A percentile compares a stretch with the other conserved stretches of the same genome.
These are phyloP conservation scores for Corythornis cristatus DNA, from an alignment of 2,113 vertebrate species.

Conservation along the genomic window DNA sequence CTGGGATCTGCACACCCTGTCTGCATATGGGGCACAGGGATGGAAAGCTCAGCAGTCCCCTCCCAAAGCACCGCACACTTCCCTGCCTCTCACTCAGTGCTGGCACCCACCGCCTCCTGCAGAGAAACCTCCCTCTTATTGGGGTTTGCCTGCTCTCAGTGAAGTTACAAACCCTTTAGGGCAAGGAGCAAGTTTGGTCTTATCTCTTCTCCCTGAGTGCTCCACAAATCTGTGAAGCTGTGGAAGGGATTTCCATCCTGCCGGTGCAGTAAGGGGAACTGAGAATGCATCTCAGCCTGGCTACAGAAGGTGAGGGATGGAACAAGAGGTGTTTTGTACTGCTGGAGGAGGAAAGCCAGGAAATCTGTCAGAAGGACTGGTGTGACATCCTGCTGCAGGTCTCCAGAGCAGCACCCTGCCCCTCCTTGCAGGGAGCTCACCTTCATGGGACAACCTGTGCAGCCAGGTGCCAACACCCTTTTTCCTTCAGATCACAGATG, in stretches of 20 bases:
- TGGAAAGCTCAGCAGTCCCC: background rate
- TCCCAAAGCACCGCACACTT: fast-evolving
- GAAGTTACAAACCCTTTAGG: background rate
- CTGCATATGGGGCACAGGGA: fast-evolving
- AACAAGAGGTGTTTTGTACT: background rate
- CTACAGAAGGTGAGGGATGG: background rate
- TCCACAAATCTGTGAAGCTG: fast-evolving
- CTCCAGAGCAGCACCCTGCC: background rate
- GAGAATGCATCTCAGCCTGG: background rate
- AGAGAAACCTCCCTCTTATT: background rate
- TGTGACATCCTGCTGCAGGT: background rate
- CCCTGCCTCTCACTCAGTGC: background rate
- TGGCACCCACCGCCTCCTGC: background rate
- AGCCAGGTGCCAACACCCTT: background rate
- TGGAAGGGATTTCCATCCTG: background rate
- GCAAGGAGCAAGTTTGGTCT: background rate
- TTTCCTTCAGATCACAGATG: fast-evolving
- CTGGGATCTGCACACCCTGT: background rate
- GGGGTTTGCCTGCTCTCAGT: background rate
- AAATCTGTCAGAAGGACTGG: background rate
- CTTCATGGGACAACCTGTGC: fast-evolving
- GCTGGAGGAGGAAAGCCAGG: fast-evolving
- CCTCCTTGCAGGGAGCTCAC: background rate
- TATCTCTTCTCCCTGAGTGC: background rate
- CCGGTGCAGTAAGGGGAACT: background rate